Conservation (phyloP, 2,888 invertebrate species). For the Latrodectus elegans region DNA sequence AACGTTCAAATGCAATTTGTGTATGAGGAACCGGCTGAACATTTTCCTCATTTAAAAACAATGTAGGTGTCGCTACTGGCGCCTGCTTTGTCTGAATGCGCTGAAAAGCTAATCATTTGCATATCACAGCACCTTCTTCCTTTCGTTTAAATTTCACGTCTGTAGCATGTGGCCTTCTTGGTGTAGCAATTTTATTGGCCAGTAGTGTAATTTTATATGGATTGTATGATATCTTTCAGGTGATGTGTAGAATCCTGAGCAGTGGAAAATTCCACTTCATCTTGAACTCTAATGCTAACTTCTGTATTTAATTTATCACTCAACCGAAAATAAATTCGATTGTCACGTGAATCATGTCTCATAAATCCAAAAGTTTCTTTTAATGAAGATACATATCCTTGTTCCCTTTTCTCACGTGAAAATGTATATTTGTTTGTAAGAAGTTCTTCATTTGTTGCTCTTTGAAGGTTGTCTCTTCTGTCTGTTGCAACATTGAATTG, state of each 20-base stretch:
- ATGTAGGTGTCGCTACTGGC: too few relatives aligned
- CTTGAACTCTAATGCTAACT: conserved; percentile 78
- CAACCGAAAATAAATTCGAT: conserved; percentile 91
- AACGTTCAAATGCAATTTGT: too few relatives aligned
- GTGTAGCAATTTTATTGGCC: too few relatives aligned
- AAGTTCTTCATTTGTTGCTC: too few relatives aligned
- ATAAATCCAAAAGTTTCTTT: conserved; percentile 95
- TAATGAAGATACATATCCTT: conserved; percentile 74
- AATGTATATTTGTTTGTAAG: conserved; percentile 87
- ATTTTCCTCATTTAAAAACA: too few relatives aligned
- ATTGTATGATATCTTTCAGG: conserved; percentile 90
- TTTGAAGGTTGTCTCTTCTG: conserved; percentile 84
- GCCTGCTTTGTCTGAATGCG: too few relatives aligned
- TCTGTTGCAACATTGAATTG: conserved; percentile 97
- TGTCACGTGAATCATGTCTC: conserved; percentile 86
- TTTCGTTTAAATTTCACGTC: too few relatives aligned
- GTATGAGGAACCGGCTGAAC: too few relatives aligned
- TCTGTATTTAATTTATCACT: conserved; percentile 85
- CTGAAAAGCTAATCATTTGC: too few relatives aligned
- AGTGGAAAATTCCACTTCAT: conserved; percentile 94
- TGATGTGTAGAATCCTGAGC: conserved; percentile 81
- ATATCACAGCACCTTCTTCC: too few relatives aligned
- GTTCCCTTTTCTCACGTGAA: conserved; percentile 87
- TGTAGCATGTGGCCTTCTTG: too few relatives aligned
- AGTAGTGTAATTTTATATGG: conserved; percentile 92